phyloP scores from a whole-genome alignment of 2,797 vertebrate genomes.

The Dromococcyx pavoninus region DNA sequence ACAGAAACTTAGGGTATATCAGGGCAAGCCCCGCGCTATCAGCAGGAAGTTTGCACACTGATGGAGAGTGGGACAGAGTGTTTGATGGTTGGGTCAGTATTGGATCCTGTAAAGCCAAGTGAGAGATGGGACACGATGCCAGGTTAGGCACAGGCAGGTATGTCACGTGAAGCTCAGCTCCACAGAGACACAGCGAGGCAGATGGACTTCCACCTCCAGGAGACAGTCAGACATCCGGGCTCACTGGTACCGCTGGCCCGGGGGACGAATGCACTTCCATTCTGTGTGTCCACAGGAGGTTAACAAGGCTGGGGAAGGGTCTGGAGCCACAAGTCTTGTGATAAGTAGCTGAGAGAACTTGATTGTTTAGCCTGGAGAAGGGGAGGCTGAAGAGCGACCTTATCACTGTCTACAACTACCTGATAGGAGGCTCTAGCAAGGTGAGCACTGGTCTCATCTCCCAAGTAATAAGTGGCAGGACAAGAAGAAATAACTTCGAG shows the following conservation, averaged over 20 bases:
- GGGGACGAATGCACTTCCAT: too few species aligned
- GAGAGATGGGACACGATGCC: fast-evolving
- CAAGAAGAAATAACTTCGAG: too few species aligned
- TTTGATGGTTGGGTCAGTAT: fast-evolving
- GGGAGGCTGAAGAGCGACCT: too few species aligned
- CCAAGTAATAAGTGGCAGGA: too few species aligned
- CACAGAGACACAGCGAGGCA: fast-evolving
- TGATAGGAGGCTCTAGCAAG: too few species aligned
- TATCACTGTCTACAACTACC: too few species aligned
- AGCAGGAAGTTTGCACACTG: neutral
- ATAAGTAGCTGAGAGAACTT: too few species aligned
- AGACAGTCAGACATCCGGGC: fast-evolving
- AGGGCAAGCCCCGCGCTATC: fast-evolving
- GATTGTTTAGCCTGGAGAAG: too few species aligned
- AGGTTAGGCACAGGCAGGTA: neutral
- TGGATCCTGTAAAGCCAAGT: fast-evolving
- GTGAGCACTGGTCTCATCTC: too few species aligned
- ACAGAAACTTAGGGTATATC: fast-evolving
- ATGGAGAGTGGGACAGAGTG: fast-evolving
- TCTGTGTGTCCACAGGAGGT: too few species aligned
- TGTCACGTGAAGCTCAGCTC: fast-evolving
- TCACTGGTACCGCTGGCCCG: fast-evolving
- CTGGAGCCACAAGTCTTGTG: too few species aligned
- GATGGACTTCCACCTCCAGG: fast-evolving
- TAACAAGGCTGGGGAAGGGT: too few species aligned